These are phyloP conservation scores for Gadus chalcogrammus DNA, from an alignment of 2,113 vertebrate species.

Conservation along the genomic window DNA sequence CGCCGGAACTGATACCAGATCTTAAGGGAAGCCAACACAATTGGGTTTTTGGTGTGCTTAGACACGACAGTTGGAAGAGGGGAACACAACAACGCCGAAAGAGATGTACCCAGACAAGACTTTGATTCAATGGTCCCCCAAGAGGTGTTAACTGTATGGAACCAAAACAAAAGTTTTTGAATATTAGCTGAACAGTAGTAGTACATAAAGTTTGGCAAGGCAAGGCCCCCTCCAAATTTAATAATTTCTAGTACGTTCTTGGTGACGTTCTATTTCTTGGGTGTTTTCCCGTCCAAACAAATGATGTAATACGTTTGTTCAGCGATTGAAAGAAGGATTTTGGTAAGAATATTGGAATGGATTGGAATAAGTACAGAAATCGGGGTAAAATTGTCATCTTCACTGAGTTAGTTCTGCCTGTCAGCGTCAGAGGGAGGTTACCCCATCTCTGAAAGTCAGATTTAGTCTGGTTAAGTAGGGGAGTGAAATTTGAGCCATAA, in stretches of 20 bases:
- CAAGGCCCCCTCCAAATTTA: not conserved
- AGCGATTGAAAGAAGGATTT: not conserved
- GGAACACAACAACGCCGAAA: not conserved
- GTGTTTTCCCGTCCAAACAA: not conserved
- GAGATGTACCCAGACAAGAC: not conserved
- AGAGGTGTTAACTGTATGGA: not conserved
- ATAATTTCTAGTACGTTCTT: not conserved
- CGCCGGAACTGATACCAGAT: not conserved
- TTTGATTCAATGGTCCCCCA: not conserved
- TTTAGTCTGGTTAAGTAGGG: too few relatives aligned
- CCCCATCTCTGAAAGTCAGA: not conserved
- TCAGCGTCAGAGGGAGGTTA: not conserved
- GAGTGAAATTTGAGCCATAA: too few relatives aligned
- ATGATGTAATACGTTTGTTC: not conserved
- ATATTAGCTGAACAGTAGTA: not conserved
- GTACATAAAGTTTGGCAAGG: not conserved
- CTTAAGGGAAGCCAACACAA: not conserved
- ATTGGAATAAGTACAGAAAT: conserved; percentile 1
- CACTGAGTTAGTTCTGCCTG: not conserved
- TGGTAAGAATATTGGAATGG: not conserved
- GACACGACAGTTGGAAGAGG: not conserved
- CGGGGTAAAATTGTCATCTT: not conserved
- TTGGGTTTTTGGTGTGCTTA: not conserved
- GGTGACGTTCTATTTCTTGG: not conserved
- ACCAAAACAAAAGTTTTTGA: not conserved